A percentile compares a stretch with the other conserved stretches of the same genome.
Evolutionary conservation across 1,140 invertebrate genomes (phyloP).

Genomic region (Samia ricini): DNA sequence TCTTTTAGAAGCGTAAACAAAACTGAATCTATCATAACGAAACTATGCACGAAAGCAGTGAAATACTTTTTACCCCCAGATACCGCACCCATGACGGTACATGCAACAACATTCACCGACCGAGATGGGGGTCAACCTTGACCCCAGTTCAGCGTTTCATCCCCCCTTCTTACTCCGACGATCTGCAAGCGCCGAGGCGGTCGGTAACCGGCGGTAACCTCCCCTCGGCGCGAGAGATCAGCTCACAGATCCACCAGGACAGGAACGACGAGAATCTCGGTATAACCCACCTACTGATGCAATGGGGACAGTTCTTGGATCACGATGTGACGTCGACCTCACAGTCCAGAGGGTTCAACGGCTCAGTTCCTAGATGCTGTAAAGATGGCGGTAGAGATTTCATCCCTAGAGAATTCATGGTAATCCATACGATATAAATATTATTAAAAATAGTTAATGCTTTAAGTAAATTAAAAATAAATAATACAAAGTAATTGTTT

Average conservation of each 20-base stretch:
- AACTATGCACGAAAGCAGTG: not conserved
- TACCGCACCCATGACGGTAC: constrained; percentile 92
- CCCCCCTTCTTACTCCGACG: constrained; percentile 90
- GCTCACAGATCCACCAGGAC: constrained; percentile 81
- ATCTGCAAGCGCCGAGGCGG: constrained; percentile 79
- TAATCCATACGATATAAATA: no score
- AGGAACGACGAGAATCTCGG: constrained; percentile 77
- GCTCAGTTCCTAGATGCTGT: constrained; percentile 89
- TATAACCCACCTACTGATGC: constrained; percentile 88
- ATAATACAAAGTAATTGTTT: no score
- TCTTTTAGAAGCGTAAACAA: not conserved
- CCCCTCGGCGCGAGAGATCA: constrained; percentile 84
- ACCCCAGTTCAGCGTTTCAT: constrained; percentile 90
- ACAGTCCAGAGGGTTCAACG: constrained; percentile 86
- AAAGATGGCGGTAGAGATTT: constrained; percentile 80
- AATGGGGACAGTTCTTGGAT: constrained; percentile 92
- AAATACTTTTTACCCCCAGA: constrained; percentile 53
- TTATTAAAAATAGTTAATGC: constrained; percentile 2
- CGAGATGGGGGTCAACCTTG: constrained; percentile 90
- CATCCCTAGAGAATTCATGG: constrained; percentile 80
- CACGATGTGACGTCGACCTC: constrained; percentile 87
- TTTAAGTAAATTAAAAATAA: no score
- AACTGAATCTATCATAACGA: not conserved
- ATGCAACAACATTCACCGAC: constrained; percentile 88
- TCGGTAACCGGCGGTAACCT: constrained; percentile 79